These are phyloP conservation scores for Leptopilina clavipes DNA, from an alignment of 1,140 invertebrate species.

Conservation along the genomic window DNA sequence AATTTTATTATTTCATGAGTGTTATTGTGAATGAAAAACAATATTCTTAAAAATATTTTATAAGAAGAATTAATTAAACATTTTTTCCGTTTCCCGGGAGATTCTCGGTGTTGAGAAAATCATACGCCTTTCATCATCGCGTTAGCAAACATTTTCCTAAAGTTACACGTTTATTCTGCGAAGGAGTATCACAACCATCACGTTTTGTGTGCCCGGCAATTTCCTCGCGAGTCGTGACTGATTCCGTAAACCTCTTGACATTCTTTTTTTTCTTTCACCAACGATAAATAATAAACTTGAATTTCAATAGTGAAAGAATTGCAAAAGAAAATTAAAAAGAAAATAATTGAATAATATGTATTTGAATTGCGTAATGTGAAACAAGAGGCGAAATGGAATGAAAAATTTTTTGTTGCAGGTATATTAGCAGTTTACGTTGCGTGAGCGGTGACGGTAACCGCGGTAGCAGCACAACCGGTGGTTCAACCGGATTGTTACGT, in stretches of 20 bases:
- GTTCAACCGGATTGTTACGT: conserved; percentile 62
- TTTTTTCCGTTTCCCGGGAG: not conserved
- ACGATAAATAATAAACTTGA: not conserved
- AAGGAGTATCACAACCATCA: conserved; percentile 21
- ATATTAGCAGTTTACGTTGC: conserved; percentile 73
- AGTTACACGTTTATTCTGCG: conserved; percentile 23
- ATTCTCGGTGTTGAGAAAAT: not conserved
- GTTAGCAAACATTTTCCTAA: conserved; percentile 24
- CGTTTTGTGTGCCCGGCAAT: conserved; percentile 1
- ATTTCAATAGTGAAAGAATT: too few species aligned
- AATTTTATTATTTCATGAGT: too few species aligned
- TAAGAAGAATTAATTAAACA: not conserved
- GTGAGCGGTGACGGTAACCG: conserved; percentile 72
- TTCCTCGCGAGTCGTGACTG: not conserved
- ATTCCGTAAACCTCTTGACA: conserved; percentile 23
- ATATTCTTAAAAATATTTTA: not conserved
- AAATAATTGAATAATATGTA: too few species aligned
- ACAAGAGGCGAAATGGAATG: too few species aligned
- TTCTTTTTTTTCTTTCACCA: conserved; percentile 10
- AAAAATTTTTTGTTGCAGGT: conserved; percentile 67
- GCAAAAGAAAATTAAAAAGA: not conserved
- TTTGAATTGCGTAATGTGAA: too few species aligned
- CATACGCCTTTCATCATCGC: conserved; percentile 11
- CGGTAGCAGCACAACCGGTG: conserved; percentile 58
- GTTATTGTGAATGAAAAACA: too few species aligned